phyloP scores from a whole-genome alignment of 1,140 invertebrate genomes.

The Apis cerana region DNA sequence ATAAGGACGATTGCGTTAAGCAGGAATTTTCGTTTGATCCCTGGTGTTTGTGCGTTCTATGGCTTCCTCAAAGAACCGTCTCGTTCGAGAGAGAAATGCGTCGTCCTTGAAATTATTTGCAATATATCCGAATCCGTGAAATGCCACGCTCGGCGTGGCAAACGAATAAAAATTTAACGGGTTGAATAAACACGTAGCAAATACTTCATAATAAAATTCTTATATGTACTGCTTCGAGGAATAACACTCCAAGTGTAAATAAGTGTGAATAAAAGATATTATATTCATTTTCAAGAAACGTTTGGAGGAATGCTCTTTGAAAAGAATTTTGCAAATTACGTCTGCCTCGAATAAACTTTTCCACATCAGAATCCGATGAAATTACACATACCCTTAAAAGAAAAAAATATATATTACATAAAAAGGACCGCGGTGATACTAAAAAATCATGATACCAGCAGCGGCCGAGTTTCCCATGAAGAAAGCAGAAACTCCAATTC shows the following conservation, averaged over 20 bases:
- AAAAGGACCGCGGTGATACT: neutral
- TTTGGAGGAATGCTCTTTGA: too few species aligned
- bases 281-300: too few species aligned
- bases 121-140: slow-evolving; percentile 27
- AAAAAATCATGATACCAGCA: neutral
- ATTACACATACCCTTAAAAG: too few species aligned
- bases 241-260: too few species aligned
- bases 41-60: slow-evolving; percentile 62
- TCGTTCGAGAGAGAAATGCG: slow-evolving; percentile 9
- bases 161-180: slow-evolving; percentile 44
- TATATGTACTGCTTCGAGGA: too few species aligned
- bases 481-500: neutral
- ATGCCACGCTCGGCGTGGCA: neutral
- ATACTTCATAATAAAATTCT: neutral
- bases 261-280: too few species aligned
- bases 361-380: too few species aligned
- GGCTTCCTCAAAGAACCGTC: slow-evolving; percentile 53
- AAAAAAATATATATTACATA: too few species aligned
- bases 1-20: slow-evolving; percentile 59
- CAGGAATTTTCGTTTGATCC: slow-evolving; percentile 65
- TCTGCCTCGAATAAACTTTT: too few species aligned
- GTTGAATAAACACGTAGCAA: neutral
- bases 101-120: slow-evolving; percentile 50
- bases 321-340: too few species aligned
- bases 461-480: neutral